These are phyloP conservation scores for Acridotheres tristis DNA, from an alignment of 2,797 vertebrate species.

Conservation along the genomic window DNA sequence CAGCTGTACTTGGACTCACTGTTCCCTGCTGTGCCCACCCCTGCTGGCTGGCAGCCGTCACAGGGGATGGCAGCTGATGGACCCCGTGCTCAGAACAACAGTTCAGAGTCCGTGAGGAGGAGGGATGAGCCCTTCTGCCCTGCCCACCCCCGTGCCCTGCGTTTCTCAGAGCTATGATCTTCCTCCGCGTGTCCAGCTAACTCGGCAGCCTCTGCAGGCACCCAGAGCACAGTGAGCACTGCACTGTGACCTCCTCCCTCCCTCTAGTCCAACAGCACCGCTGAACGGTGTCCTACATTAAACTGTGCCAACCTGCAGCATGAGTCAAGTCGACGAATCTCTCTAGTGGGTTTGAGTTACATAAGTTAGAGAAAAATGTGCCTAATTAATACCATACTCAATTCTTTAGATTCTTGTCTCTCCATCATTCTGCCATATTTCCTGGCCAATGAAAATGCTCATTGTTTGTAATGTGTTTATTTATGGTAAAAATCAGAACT, in stretches of 20 bases:
- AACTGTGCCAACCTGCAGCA: constrained; percentile 55
- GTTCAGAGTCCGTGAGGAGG: not conserved
- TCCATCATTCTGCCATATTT: constrained; percentile 52
- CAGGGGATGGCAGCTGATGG: not conserved
- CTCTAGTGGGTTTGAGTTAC: constrained; percentile 51
- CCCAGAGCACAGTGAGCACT: not conserved
- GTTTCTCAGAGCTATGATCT: not conserved
- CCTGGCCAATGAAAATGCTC: constrained; percentile 67
- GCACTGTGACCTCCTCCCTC: constrained; percentile 24
- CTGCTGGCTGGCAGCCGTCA: not conserved
- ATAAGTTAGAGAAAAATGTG: constrained; percentile 40
- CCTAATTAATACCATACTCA: constrained; percentile 37
- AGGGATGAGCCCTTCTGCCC: not conserved
- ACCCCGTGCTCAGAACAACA: not conserved
- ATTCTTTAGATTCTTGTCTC: constrained; percentile 43
- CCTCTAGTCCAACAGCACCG: not conserved
- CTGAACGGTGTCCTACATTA: not conserved
- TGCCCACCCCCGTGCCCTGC: not conserved
- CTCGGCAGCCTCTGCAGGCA: constrained; percentile 3
- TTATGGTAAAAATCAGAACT: constrained; percentile 67
- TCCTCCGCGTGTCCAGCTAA: not conserved
- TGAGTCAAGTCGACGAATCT: constrained; percentile 29
- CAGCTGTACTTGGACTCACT: not conserved
- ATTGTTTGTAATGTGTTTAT: constrained; percentile 73
- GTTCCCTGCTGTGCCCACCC: not conserved